Percentiles rank a stretch among this genome's conserved stretches.
Evolutionary conservation across 1,140 invertebrate genomes (phyloP).

Genomic region (Drosophila arizonae): DNA sequence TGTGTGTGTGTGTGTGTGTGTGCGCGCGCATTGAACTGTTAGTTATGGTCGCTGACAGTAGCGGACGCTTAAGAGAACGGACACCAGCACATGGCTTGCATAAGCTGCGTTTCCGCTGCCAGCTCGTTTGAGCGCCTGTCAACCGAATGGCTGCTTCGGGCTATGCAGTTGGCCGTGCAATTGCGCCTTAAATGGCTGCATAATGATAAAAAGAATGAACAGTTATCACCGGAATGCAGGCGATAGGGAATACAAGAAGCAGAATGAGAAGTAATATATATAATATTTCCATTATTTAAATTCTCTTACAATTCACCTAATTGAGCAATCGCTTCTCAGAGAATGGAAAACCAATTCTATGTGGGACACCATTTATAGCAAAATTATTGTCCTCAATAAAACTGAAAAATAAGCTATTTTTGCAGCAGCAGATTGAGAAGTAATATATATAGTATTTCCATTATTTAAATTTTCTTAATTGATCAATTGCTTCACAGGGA

Average conservation of each 20-base stretch:
- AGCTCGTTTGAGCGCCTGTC: conserved; percentile 49
- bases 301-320: no score
- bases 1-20: neutral
- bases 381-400: no score
- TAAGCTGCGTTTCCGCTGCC: conserved; percentile 60
- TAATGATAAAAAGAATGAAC: neutral
- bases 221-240: neutral
- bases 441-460: no score
- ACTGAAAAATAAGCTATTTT: no score
- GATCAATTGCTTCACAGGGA: no score
- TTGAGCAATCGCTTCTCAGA: no score
- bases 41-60: conserved; percentile 67
- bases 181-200: conserved; percentile 9
- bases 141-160: conserved; percentile 26
- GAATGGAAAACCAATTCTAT: no score
- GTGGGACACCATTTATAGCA: no score
- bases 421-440: no score
- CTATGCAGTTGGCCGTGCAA: neutral
- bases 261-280: neutral
- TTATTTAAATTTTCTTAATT: no score
- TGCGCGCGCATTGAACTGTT: conserved; percentile 70
- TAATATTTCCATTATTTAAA: no score
- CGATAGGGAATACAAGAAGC: neutral
- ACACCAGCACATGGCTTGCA: conserved; percentile 41
- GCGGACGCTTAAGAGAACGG: conserved; percentile 5